Conservation (phyloP, 2,797 vertebrate genomes). For the Gephyroberyx darwinii region DNA sequence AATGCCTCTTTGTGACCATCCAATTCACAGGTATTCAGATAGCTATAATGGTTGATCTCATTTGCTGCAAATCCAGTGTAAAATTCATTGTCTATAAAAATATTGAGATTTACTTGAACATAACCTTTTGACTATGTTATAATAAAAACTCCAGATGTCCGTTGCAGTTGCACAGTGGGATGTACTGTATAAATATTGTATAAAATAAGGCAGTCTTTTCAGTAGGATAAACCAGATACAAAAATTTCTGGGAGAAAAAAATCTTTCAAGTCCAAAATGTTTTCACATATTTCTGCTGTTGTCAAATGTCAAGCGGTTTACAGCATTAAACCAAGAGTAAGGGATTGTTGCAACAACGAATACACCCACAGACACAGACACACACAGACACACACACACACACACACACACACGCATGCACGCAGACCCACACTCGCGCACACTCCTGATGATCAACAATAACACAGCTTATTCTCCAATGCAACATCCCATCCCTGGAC, state of each 20-base stretch:
- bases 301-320: constrained; percentile 78
- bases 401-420: not conserved
- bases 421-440: constrained; percentile 42
- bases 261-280: constrained; percentile 80
- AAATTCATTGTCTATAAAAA: constrained; percentile 93
- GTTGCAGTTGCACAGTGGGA: constrained; percentile 85
- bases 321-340: constrained; percentile 76
- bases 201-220: constrained; percentile 96
- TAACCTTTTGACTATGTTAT: constrained; percentile 81
- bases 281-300: constrained; percentile 84
- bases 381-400: constrained; percentile 29
- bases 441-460: constrained; percentile 73
- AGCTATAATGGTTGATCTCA: constrained; percentile 81
- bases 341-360: constrained; percentile 77
- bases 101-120: constrained; percentile 88
- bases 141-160: constrained; percentile 85
- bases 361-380: constrained; percentile 49
- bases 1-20: constrained; percentile 64
- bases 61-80: constrained; percentile 86
- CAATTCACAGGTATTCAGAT: constrained; percentile 84
- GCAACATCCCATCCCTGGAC: constrained; percentile 82
- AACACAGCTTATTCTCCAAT: constrained; percentile 84
- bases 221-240: constrained; percentile 89
- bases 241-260: constrained; percentile 85
- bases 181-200: constrained; percentile 95